Conservation (phyloP, 1,140 invertebrate species). For the Macrobrachium rosenbergii region DNA sequence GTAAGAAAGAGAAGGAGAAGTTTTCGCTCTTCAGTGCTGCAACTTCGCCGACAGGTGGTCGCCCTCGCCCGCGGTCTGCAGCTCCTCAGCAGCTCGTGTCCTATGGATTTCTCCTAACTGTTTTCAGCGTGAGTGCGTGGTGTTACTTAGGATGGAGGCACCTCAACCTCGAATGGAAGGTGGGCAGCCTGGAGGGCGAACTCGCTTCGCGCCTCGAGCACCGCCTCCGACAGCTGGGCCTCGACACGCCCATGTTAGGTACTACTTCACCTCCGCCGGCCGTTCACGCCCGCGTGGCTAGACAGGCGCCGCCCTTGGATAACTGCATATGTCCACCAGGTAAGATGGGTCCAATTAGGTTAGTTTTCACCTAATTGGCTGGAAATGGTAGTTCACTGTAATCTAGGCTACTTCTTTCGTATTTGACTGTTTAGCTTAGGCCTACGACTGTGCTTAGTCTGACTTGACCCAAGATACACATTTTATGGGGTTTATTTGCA, state of each 20-base stretch:
- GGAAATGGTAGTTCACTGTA: neutral
- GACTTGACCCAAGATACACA: too few species aligned
- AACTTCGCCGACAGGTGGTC: neutral
- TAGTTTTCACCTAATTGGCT: neutral
- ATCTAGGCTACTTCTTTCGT: too few species aligned
- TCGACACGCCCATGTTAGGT: neutral
- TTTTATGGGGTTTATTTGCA: too few species aligned
- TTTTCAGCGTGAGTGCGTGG: conserved; percentile 41
- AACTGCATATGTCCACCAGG: conserved; percentile 49
- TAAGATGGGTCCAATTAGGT: neutral
- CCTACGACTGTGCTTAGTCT: too few species aligned
- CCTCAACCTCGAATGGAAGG: conserved; percentile 48
- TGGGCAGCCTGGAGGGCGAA: conserved; percentile 45
- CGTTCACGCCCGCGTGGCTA: conserved; percentile 37
- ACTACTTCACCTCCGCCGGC: neutral
- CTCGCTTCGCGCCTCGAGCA: conserved; percentile 49
- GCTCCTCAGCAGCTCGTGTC: neutral
- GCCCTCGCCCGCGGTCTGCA: conserved; percentile 24
- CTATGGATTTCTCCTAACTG: conserved; percentile 9
- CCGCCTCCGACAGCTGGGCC: conserved; percentile 46
- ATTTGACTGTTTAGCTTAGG: too few species aligned
- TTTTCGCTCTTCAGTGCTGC: neutral
- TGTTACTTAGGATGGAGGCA: conserved; percentile 44
- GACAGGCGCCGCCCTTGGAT: conserved; percentile 29
- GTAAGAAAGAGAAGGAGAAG: conserved; percentile 19